Conservation (phyloP, 2,888 invertebrate genomes). For the Morinoia aosen region DNA sequence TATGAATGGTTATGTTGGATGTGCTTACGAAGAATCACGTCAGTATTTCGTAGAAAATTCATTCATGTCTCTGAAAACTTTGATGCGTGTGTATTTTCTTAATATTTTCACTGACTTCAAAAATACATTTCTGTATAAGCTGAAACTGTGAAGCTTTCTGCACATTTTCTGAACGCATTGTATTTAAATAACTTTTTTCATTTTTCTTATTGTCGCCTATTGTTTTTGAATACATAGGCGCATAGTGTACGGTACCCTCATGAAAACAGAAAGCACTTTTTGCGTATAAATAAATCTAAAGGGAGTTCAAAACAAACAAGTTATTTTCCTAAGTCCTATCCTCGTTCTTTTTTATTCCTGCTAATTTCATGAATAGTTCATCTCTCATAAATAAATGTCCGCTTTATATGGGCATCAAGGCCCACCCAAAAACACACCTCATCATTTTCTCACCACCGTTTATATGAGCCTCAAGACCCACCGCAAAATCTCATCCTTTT, state of each 20-base stretch:
- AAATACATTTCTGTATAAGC: no score
- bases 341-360: neutral
- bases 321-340: neutral
- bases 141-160: no score
- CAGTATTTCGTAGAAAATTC: no score
- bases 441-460: no score
- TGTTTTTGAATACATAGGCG: no score
- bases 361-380: neutral
- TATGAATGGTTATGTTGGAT: neutral
- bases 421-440: neutral
- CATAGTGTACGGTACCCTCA: no score
- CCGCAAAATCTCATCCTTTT: neutral
- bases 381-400: neutral
- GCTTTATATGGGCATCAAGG: neutral
- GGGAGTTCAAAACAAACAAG: neutral
- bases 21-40: neutral
- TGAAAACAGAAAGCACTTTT: neutral
- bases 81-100: no score
- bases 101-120: no score
- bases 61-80: no score
- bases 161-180: no score
- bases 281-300: neutral
- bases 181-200: no score
- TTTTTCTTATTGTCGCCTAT: no score
- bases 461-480: neutral